phyloP scores from a whole-genome alignment of 2,797 vertebrate genomes.

The Yasuhikotakia modesta region DNA sequence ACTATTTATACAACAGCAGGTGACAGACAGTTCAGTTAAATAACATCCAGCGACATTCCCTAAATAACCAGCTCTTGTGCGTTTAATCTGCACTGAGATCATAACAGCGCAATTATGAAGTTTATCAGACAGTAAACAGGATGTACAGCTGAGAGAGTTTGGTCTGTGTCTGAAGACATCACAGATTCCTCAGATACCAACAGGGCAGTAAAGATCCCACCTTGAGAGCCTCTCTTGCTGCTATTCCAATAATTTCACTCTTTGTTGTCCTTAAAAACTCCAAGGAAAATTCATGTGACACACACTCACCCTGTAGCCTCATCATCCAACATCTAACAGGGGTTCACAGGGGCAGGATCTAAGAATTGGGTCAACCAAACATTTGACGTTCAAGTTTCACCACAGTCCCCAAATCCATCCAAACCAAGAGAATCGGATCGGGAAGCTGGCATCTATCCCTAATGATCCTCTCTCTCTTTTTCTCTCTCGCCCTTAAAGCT shows the following conservation, averaged over 20 bases:
- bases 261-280: constrained; percentile 4
- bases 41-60: neutral
- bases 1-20: neutral
- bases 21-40: constrained; percentile 7
- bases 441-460: constrained; percentile 1
- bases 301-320: neutral
- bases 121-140: constrained; percentile 62
- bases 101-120: constrained; percentile 57
- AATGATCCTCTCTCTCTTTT: constrained; percentile 19
- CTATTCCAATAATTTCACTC: neutral
- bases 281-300: constrained; percentile 10
- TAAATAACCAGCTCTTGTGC: constrained; percentile 6
- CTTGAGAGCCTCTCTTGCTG: constrained; percentile 17
- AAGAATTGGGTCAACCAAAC: constrained; percentile 25
- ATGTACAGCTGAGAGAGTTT: constrained; percentile 57
- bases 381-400: constrained; percentile 8
- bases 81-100: constrained; percentile 52
- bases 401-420: constrained; percentile 19
- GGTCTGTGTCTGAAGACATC: constrained; percentile 47
- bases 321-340: constrained; percentile 24
- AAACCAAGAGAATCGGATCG: neutral
- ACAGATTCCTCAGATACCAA: neutral
- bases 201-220: constrained; percentile 14
- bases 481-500: constrained; percentile 15
- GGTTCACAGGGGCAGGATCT: neutral